phyloP scores from a whole-genome alignment of 2,888 invertebrate species.

The Eueremaeus valkanovi region DNA sequence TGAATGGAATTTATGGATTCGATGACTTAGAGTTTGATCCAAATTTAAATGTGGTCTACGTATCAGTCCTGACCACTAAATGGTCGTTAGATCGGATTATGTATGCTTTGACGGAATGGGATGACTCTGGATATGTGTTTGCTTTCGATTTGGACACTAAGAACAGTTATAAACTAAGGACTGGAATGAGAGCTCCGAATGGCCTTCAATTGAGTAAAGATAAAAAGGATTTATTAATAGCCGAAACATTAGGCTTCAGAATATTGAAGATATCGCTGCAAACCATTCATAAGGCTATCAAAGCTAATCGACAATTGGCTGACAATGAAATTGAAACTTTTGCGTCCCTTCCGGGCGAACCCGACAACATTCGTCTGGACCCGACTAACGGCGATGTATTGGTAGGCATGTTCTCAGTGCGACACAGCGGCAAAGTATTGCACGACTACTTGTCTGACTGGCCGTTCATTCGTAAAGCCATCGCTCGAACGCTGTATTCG shows the following conservation, averaged over 20 bases:
- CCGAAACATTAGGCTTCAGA: slow-evolving; percentile 60
- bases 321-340: slow-evolving; percentile 65
- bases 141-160: slow-evolving; percentile 73
- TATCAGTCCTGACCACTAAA: slow-evolving; percentile 77
- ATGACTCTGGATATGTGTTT: slow-evolving; percentile 57
- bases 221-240: slow-evolving; percentile 72
- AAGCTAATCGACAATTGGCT: neutral
- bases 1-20: neutral
- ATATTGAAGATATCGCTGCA: slow-evolving; percentile 29
- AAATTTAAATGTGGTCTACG: slow-evolving; percentile 60
- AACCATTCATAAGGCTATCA: slow-evolving; percentile 10
- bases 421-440: slow-evolving; percentile 17
- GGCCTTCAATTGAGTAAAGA: slow-evolving; percentile 76
- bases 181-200: slow-evolving; percentile 78
- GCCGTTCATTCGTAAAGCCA: slow-evolving; percentile 40
- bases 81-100: slow-evolving; percentile 68
- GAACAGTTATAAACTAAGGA: slow-evolving; percentile 53
- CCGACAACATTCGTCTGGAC: slow-evolving; percentile 59
- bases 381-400: slow-evolving; percentile 33
- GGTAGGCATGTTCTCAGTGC: slow-evolving; percentile 31
- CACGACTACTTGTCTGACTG: slow-evolving; percentile 38
- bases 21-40: slow-evolving; percentile 45
- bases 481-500: slow-evolving; percentile 36
- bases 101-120: slow-evolving; percentile 63
- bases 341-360: slow-evolving; percentile 61